phyloP scores from a whole-genome alignment of 2,888 invertebrate species.

The Chloromyia formosa region DNA sequence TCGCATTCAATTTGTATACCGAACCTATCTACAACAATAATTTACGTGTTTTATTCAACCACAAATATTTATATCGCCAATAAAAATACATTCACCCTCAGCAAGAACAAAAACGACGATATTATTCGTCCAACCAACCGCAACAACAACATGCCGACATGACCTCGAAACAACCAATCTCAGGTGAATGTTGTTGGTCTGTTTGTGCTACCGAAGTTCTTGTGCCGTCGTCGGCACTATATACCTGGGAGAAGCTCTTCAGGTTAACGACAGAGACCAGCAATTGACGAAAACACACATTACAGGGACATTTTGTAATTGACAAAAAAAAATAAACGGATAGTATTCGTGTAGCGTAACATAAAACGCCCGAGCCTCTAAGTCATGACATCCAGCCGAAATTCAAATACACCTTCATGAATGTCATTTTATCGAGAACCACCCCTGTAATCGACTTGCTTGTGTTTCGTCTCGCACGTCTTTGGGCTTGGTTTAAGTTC shows the following conservation, averaged over 20 bases:
- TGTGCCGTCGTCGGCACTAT: too few species aligned
- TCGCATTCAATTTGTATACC: not conserved
- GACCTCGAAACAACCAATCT: constrained; percentile 2
- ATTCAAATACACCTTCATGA: not conserved
- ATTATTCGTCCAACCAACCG: too few species aligned
- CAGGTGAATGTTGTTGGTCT: not conserved
- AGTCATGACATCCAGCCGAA: not conserved
- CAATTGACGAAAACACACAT: constrained; percentile 13
- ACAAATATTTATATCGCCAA: constrained; percentile 13
- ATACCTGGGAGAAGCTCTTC: not conserved
- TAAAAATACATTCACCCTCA: not conserved
- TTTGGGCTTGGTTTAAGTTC: too few species aligned
- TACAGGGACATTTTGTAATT: not conserved
- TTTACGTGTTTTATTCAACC: constrained; percentile 1
- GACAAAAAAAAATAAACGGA: constrained; percentile 28
- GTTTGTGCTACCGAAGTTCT: too few species aligned
- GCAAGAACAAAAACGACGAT: not conserved
- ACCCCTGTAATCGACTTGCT: not conserved
- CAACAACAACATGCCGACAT: not conserved
- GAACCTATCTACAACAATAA: constrained; percentile 4
- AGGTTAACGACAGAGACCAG: not conserved
- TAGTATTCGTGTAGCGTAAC: constrained; percentile 1
- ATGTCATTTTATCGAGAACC: not conserved
- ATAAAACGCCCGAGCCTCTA: not conserved
- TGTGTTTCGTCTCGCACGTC: not conserved